Base-by-base conservation (phyloP, 2,797 vertebrate genomes). In the Macropodus opercularis region DNA sequence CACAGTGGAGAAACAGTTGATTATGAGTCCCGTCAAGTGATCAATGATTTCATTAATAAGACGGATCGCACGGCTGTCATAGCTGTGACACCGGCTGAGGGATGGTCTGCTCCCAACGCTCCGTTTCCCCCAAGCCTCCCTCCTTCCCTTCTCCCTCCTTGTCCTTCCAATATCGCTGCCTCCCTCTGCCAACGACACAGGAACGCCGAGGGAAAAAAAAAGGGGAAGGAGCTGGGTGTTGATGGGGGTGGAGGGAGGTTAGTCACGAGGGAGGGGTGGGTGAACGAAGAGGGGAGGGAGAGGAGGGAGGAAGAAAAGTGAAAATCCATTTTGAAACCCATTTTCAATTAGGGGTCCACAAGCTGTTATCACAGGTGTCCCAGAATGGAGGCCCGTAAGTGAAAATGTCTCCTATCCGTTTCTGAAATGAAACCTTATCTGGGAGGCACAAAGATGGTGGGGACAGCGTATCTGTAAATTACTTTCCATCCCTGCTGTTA, bases 1-100 rank as follows among this genome's bases (percentile, higher is more conserved):
- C 70, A 83, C 69, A 79, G 89, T 81, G 86, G 65, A 86, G 90
- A 90, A 90, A 90, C 90, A 92, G 93, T 95, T 95, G 96, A 96
- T 97, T 95, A 96, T 95, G 92, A 92, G 91, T 90, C 93, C 95
- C 95, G 97, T 98, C 94, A 96, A 93, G 94, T 98, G 97, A 99
- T 98, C 96, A 98, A 98, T 98, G 97, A 95, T 98, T 98, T 98
- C 96, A 98, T 99, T 98, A 99, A 98, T 97, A 98, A 96, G 96
- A 98, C 91, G 92, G 94, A 98, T 98, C 96, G 92, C 91, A 93
- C 91, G 91, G 92, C 94, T 96, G 95, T 95, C 96, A 96, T 92
- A 87, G 91, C 90, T 89, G 91, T 93, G 95, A 96, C 95, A 96
- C 80, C 76, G 90, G 92, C 91, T 97, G 96, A 99, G 94, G 94